Percentiles rank a stretch among this genome's conserved stretches.
phyloP scores from a whole-genome alignment of 2,888 invertebrate genomes.

The Eretmocerus hayati region DNA sequence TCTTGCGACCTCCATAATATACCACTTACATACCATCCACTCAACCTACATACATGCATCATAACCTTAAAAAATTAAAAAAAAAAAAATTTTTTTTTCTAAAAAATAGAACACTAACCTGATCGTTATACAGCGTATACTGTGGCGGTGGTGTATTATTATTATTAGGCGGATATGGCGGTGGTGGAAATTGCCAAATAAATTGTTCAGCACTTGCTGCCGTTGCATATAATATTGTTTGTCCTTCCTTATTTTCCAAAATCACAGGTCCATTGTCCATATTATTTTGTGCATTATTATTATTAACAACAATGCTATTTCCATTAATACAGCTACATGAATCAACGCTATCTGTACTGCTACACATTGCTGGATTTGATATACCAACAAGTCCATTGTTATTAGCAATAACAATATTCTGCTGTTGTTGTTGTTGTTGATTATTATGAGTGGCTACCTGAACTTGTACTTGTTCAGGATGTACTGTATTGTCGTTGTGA shows the following conservation, averaged over 20 bases:
- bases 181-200: constrained; percentile 79
- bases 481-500: constrained; percentile 56
- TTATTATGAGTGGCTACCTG: too few species aligned
- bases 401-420: too few species aligned
- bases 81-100: constrained; percentile 1
- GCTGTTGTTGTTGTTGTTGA: constrained; percentile 14
- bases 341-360: constrained; percentile 13
- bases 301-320: too few species aligned
- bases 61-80: too few species aligned
- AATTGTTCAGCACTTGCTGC: constrained; percentile 52
- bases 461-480: constrained; percentile 49
- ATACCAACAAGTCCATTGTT: constrained; percentile 20
- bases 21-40: too few species aligned
- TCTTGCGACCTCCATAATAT: too few species aligned
- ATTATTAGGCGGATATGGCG: constrained; percentile 46
- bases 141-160: constrained; percentile 59
- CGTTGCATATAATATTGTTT: constrained; percentile 41
- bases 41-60: too few species aligned
- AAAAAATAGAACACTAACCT: constrained; percentile 61
- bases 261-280: constrained; percentile 3
- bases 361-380: constrained; percentile 14
- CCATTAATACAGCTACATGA: constrained; percentile 20
- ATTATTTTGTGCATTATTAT: too few species aligned
- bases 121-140: constrained; percentile 70
- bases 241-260: constrained; percentile 35